Conservation (phyloP, 2,888 invertebrate species). For the Sesamia inferens region DNA sequence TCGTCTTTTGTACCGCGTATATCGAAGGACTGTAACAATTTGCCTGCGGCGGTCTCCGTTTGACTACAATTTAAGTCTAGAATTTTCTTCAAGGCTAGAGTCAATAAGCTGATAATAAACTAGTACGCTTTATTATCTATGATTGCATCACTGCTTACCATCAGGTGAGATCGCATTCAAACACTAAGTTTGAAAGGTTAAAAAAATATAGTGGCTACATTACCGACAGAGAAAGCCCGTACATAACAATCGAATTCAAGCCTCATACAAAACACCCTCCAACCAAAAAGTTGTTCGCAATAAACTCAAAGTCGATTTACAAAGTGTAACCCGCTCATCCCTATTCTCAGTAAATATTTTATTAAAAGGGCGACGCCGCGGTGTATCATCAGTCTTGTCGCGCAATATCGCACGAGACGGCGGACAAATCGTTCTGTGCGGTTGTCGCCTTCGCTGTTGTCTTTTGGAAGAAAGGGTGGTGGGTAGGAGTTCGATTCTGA, state of each 20-base stretch:
- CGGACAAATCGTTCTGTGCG: slow-evolving; percentile 80
- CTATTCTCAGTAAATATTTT: slow-evolving; percentile 78
- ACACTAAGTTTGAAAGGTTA: too few relatives aligned
- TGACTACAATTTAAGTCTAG: too few relatives aligned
- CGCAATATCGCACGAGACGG: slow-evolving; percentile 79
- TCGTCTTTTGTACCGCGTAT: too few relatives aligned
- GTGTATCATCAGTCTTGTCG: slow-evolving; percentile 80
- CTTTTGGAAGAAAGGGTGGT: slow-evolving; percentile 25
- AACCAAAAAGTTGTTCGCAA: slow-evolving; percentile 45
- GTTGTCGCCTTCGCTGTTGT: slow-evolving; percentile 53
- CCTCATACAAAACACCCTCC: slow-evolving; percentile 34
- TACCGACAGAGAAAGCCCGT: background rate
- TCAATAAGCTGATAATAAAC: too few relatives aligned
- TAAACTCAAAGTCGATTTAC: slow-evolving; percentile 51
- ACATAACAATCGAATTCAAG: slow-evolving; percentile 31
- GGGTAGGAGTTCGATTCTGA: slow-evolving; percentile 59
- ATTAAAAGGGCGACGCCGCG: slow-evolving; percentile 76
- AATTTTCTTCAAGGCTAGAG: too few relatives aligned
- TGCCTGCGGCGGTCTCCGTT: too few relatives aligned
- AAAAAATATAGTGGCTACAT: background rate
- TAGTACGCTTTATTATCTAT: too few relatives aligned
- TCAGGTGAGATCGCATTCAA: too few relatives aligned
- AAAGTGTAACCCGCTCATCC: slow-evolving; percentile 58
- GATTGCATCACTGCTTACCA: too few relatives aligned
- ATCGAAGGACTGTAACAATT: too few relatives aligned